Evolutionary conservation across 1,140 invertebrate species (phyloP).

Genomic region (Drosophila eugracilis): DNA sequence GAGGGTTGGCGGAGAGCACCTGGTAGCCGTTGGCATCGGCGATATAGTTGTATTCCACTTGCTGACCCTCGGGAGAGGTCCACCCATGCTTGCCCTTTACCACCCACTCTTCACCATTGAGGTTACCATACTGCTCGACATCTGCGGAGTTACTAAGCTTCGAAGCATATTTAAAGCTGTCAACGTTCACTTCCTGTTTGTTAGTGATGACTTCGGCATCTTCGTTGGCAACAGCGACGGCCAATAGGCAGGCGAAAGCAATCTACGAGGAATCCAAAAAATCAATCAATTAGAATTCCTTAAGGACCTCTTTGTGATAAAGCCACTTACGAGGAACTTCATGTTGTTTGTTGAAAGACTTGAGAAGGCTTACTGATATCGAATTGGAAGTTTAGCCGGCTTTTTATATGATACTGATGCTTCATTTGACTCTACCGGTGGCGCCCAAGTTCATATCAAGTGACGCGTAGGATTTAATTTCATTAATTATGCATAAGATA

Average conservation of each 20-base stretch:
- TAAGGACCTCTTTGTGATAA: neutral
- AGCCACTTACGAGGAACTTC: constrained; percentile 76
- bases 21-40: constrained; percentile 91
- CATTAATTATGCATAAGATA: constrained; percentile 68
- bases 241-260: constrained; percentile 71
- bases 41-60: constrained; percentile 76
- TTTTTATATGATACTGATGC: constrained; percentile 59
- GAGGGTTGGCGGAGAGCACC: constrained; percentile 85
- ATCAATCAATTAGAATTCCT: constrained; percentile 5
- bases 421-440: constrained; percentile 9
- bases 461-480: constrained; percentile 42
- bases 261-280: constrained; percentile 33
- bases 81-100: constrained; percentile 91
- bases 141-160: constrained; percentile 93
- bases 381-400: constrained; percentile 2
- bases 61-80: constrained; percentile 89
- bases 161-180: constrained; percentile 82
- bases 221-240: constrained; percentile 61
- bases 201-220: constrained; percentile 41
- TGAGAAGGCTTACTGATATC: constrained; percentile 65
- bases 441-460: constrained; percentile 39
- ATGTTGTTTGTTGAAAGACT: constrained; percentile 71
- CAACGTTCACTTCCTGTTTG: constrained; percentile 46
- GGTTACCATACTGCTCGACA: constrained; percentile 89
- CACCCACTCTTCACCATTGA: constrained; percentile 88